Percentiles rank a stretch among this genome's conserved stretches.
These are phyloP conservation scores for Branchinecta lynchi DNA, from an alignment of 1,140 invertebrate species.

Conservation along the genomic window DNA sequence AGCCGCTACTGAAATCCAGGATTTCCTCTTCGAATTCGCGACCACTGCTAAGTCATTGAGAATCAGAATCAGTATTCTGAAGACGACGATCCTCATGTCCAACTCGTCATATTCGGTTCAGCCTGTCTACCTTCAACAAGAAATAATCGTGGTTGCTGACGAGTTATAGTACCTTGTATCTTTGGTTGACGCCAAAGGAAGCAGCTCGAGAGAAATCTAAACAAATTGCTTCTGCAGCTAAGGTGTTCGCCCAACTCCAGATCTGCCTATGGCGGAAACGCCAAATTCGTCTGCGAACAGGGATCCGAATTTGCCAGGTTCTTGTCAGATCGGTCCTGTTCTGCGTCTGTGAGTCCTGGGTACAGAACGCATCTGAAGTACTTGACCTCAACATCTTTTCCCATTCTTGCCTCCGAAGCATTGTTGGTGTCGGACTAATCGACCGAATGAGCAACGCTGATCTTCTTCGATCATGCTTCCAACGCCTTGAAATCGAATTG, in stretches of 20 bases:
- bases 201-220: constrained; percentile 4
- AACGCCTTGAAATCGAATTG: constrained; percentile 3
- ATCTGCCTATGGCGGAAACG: neutral
- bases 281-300: neutral
- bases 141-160: neutral
- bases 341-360: neutral
- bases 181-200: neutral
- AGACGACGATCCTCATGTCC: neutral
- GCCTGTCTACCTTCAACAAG: constrained; percentile 8
- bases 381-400: neutral
- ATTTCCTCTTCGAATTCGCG: too few relatives aligned
- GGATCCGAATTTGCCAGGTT: neutral
- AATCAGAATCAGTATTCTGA: neutral
- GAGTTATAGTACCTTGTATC: neutral
- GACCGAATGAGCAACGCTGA: too few relatives aligned
- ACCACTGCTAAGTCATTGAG: neutral
- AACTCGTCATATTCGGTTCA: neutral
- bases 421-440: constrained; percentile 3
- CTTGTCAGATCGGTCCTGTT: neutral
- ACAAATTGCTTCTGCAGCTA: neutral
- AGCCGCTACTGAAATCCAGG: constrained; percentile 2
- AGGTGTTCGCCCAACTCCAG: neutral
- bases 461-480: constrained; percentile 3
- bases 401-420: neutral
- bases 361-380: neutral